Base-by-base conservation (phyloP, 2,113 vertebrate species). In the Pardalotus punctatus region DNA sequence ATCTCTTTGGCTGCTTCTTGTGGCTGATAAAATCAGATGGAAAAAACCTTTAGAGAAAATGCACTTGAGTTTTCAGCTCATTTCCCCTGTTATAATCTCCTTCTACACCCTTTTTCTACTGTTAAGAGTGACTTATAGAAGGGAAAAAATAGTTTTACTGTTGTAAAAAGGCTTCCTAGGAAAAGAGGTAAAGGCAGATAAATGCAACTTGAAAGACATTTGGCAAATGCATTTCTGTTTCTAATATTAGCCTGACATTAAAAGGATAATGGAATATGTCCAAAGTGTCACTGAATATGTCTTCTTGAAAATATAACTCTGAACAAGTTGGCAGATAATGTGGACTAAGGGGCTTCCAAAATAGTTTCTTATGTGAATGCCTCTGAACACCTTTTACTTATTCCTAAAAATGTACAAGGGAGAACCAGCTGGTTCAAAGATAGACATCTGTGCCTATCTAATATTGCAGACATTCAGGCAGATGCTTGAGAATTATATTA, bases 161-260 rank as follows among this genome's bases (percentile, higher is more conserved):
- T 57, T 66, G 31, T 71, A 83, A 62, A 93, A 94, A 86, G 4
- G 5, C 54, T 72, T 92, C 64, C 38, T 60, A 47, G 36, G 80
- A 86, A 58, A 57, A 69, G n/a, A 81, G 19, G 14, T 51, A 73
- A 88, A 73, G 47, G 14, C 22, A 89, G 86, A 71, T 73, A 88
- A 92, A 95, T 23, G 38, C 31, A 84, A 24, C 51, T 88, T 92
- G 86, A 95, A 81, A 91, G 81, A 74, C 51, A 88, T 28, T 74
- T 78, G 60, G 77, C n/a, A 94, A 94, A 88, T 74, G n/a, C 48
- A 53, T 86, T 94, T 86, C 72, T 94, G 33, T 54, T 92, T 94
- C 93, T 86, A 86, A 88, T 67, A 77, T 81, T 81, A 92, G 29
- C 22, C 56, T 83, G 60, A n/a, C 5, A 3, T 81, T 92, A 92